Conservation (phyloP, 1,140 invertebrate genomes). For the Drosophila nigromelanica region DNA sequence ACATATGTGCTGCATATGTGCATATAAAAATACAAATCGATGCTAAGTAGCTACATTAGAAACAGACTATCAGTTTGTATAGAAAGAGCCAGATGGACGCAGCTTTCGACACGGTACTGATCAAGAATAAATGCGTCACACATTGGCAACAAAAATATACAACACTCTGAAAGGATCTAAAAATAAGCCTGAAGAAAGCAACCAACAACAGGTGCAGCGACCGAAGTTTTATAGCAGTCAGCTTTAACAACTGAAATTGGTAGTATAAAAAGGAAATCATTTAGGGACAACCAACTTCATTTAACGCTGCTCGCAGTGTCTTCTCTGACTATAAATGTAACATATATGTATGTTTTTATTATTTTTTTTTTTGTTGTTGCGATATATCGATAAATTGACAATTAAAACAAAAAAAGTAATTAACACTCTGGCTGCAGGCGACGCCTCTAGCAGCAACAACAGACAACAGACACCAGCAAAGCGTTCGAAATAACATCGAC, state of each 20-base stretch:
- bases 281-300: not conserved
- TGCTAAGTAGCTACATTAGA: too few relatives aligned
- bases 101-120: too few relatives aligned
- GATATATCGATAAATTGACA: conserved; percentile 61
- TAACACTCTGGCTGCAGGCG: conserved; percentile 58
- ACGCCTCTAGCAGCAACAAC: conserved; percentile 34
- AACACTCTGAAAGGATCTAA: too few relatives aligned
- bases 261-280: not conserved
- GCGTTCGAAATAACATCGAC: conserved; percentile 41
- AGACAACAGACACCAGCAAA: conserved; percentile 20
- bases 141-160: too few relatives aligned
- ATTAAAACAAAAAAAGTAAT: conserved; percentile 79
- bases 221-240: not conserved
- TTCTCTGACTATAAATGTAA: conserved; percentile 1
- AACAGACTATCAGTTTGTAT: too few relatives aligned
- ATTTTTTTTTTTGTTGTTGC: conserved; percentile 10
- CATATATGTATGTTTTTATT: not conserved
- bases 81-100: too few relatives aligned
- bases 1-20: too few relatives aligned
- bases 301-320: not conserved
- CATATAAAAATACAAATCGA: too few relatives aligned
- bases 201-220: not conserved
- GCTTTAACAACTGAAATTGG: not conserved
- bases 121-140: too few relatives aligned
- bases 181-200: too few relatives aligned